Conservation (phyloP, 2,113 vertebrate genomes). For the Paramisgurnus dabryanus region DNA sequence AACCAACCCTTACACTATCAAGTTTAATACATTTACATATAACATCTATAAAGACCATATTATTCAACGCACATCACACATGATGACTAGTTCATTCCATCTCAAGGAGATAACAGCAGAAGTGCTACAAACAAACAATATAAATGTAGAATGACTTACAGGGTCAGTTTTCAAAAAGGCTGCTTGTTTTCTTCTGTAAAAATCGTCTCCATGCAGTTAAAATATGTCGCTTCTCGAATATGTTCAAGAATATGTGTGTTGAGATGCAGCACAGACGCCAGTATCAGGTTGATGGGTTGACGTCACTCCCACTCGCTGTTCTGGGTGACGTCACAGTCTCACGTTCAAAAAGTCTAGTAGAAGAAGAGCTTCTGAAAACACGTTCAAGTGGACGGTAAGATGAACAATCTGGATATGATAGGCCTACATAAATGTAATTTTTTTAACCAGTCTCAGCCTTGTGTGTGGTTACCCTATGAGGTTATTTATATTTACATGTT, state of each 20-base stretch:
- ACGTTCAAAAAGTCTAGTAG: neutral
- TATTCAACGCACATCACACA: neutral
- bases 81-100: neutral
- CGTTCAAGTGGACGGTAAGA: neutral
- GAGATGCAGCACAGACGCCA: conserved; percentile 46
- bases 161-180: conserved; percentile 56
- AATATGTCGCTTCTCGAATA: conserved; percentile 69
- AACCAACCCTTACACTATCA: neutral
- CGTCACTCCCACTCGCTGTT: conserved; percentile 68
- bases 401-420: neutral
- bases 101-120: neutral
- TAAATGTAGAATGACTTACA: conserved; percentile 62
- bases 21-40: neutral
- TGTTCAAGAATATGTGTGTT: conserved; percentile 61
- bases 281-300: conserved; percentile 60
- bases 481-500: too few species aligned
- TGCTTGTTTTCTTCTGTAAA: conserved; percentile 45
- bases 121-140: neutral
- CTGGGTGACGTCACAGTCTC: conserved; percentile 1
- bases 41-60: neutral
- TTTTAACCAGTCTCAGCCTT: neutral
- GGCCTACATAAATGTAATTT: neutral
- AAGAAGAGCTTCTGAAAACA: neutral
- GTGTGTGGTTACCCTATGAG: neutral
- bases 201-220: conserved; percentile 68